Evolutionary conservation across 1,140 invertebrate genomes (phyloP).

Genomic region (Maconellicoccus hirsutus): DNA sequence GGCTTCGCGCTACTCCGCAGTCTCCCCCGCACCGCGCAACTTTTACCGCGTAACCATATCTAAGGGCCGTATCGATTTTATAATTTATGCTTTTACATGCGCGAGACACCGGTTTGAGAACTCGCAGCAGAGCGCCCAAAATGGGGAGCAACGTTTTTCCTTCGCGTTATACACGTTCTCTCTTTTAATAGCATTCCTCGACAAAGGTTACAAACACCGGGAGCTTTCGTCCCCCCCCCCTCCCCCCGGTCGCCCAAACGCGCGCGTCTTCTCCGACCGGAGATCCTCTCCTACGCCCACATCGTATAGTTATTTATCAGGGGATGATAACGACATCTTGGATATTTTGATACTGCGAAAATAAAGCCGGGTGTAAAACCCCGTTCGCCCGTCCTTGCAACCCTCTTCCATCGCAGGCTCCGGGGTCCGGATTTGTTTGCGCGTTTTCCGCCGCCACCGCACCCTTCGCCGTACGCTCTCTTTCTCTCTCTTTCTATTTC

Average conservation of each 20-base stretch:
- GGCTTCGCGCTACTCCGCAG: no score
- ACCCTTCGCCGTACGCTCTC: no score
- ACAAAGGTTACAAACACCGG: not conserved
- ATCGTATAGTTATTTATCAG: not conserved
- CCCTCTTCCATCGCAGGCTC: not conserved
- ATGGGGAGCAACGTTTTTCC: not conserved
- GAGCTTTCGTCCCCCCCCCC: not conserved
- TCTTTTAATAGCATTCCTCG: slow-evolving; percentile 1
- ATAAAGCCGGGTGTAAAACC: not conserved
- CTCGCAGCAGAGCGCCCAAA: not conserved
- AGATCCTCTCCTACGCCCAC: not conserved
- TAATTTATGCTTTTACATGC: not conserved
- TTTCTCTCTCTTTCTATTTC: no score
- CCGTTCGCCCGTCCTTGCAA: not conserved
- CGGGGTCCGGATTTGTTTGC: no score
- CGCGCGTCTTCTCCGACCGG: no score
- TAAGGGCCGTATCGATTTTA: not conserved
- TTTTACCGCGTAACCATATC: no score
- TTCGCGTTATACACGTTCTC: not conserved
- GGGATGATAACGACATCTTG: slow-evolving; percentile 7
- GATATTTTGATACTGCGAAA: slow-evolving; percentile 6
- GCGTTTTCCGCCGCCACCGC: no score
- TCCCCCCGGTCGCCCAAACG: no score
- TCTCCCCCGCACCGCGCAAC: no score
- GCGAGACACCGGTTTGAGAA: not conserved